Percentiles rank a stretch among this genome's conserved stretches.
These are phyloP conservation scores for Pheosia tremula DNA, from an alignment of 2,888 invertebrate genomes.

Conservation along the genomic window DNA sequence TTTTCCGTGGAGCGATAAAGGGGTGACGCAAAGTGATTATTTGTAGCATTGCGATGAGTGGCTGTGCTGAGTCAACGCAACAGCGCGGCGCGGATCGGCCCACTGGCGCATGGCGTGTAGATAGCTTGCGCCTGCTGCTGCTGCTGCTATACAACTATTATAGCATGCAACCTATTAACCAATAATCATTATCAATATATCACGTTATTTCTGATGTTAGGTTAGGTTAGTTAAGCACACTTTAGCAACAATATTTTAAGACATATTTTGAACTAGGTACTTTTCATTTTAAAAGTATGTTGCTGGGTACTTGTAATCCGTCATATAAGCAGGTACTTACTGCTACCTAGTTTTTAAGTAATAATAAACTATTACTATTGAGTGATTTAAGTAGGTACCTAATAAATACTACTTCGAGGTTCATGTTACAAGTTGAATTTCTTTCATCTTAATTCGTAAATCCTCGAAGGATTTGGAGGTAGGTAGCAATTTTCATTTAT, in stretches of 20 bases:
- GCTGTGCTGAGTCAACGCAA: slow-evolving; percentile 78
- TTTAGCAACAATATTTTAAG: too few relatives aligned
- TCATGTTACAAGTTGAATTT: too few relatives aligned
- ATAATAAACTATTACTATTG: background rate
- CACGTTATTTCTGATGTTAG: background rate
- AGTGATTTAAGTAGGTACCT: background rate
- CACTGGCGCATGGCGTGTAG: background rate
- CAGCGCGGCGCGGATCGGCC: slow-evolving; percentile 31
- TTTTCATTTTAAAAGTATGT: too few relatives aligned
- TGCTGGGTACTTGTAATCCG: background rate
- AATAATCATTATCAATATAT: slow-evolving; percentile 20
- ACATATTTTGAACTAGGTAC: too few relatives aligned
- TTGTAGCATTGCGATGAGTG: slow-evolving; percentile 81
- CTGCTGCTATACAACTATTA: background rate
- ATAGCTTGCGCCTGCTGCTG: background rate
- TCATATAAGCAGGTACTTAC: background rate
- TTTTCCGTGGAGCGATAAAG: slow-evolving; percentile 76
- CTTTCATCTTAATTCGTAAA: too few relatives aligned
- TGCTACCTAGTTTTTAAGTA: too few relatives aligned
- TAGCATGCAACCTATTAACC: slow-evolving; percentile 37
- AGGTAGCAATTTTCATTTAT: background rate
- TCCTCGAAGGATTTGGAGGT: background rate
- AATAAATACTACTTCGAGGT: background rate
- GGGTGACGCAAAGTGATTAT: slow-evolving; percentile 83
- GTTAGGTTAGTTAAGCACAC: too few relatives aligned